Evolutionary conservation across 2,888 invertebrate genomes (phyloP).

Genomic region (Tanytarsus gracilentus): DNA sequence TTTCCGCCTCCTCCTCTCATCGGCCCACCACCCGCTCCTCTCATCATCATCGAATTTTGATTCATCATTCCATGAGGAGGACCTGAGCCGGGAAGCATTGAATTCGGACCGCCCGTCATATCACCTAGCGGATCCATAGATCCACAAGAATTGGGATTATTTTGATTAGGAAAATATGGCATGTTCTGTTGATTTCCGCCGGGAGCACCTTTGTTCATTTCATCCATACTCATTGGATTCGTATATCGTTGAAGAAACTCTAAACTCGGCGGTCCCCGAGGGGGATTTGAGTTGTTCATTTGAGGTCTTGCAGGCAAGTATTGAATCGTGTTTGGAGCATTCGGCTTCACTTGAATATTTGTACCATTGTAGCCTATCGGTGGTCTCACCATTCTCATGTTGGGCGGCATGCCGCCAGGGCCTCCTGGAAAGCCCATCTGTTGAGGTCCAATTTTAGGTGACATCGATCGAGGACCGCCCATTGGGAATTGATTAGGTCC

Average conservation of each 20-base stretch:
- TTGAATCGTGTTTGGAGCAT: constrained; percentile 96
- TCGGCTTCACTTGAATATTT: constrained; percentile 90
- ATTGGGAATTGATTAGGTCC: constrained; percentile 35
- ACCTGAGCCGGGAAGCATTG: constrained; percentile 33
- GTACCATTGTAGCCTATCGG: constrained; percentile 52
- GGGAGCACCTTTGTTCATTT: constrained; percentile 23
- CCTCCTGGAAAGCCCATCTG: constrained; percentile 35
- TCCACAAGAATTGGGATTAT: constrained; percentile 32
- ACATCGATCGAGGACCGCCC: constrained; percentile 46
- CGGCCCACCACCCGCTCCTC: constrained; percentile 33
- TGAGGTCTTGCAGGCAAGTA: constrained; percentile 94
- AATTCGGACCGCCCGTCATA: constrained; percentile 33
- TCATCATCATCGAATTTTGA: constrained; percentile 33
- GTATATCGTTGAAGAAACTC: constrained; percentile 84
- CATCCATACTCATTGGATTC: constrained; percentile 53
- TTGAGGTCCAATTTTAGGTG: constrained; percentile 56
- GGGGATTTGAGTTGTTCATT: constrained; percentile 59
- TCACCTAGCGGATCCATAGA: constrained; percentile 42
- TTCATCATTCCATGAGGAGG: constrained; percentile 44
- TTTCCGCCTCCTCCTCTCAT: constrained; percentile 20
- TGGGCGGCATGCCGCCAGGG: constrained; percentile 43
- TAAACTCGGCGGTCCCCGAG: constrained; percentile 75
- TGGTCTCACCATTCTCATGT: constrained; percentile 35
- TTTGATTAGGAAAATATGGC: constrained; percentile 40
- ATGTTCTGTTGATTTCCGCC: constrained; percentile 33